phyloP scores from a whole-genome alignment of 1,140 invertebrate species.

The Glossosoma conforme region DNA sequence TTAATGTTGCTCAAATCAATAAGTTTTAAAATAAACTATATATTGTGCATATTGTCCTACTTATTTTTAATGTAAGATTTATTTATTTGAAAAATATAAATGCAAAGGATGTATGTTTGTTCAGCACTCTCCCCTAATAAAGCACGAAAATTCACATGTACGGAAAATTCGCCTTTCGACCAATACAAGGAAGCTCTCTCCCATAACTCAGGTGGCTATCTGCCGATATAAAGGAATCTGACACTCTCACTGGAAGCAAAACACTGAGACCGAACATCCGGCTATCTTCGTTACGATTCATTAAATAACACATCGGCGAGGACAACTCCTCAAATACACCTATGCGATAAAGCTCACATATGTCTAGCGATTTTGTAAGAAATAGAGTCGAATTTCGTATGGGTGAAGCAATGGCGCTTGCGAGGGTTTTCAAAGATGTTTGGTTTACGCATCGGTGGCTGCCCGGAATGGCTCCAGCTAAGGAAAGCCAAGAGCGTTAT shows the following conservation, averaged over 20 bases:
- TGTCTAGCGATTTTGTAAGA: neutral
- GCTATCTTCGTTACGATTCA: conserved; percentile 21
- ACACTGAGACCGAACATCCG: conserved; percentile 14
- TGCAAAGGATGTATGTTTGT: no score
- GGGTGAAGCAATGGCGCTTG: neutral
- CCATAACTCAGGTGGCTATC: conserved; percentile 1
- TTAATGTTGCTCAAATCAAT: no score
- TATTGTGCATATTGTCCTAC: no score
- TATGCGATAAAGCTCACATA: no score
- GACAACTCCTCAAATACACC: neutral
- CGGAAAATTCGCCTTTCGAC: conserved; percentile 1
- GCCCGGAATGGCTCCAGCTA: neutral
- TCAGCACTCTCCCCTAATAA: no score
- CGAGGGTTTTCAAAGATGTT: neutral
- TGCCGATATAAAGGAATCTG: conserved; percentile 1
- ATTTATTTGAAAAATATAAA: no score
- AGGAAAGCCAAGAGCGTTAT: no score
- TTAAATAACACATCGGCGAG: conserved; percentile 10
- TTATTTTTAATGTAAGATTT: no score
- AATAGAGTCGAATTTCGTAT: neutral
- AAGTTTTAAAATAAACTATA: no score
- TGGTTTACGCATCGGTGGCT: neutral
- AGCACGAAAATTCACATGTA: no score
- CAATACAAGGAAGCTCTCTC: neutral
- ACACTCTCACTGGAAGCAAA: neutral